phyloP scores from a whole-genome alignment of 2,888 invertebrate species.

The Oxytorus armatus region DNA sequence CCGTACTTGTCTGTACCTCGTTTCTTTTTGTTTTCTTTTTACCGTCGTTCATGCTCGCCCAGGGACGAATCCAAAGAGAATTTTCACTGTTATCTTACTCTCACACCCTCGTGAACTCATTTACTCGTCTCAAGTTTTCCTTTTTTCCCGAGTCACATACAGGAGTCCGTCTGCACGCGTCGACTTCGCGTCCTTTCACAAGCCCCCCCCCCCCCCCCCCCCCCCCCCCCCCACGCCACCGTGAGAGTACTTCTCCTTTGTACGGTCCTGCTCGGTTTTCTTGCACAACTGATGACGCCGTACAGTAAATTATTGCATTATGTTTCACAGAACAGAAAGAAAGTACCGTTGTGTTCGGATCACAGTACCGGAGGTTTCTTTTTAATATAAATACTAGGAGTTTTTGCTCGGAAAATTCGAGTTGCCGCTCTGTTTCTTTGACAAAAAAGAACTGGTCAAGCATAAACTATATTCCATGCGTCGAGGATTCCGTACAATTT shows the following conservation, averaged over 20 bases:
- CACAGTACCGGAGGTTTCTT: conserved; percentile 15
- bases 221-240: too few relatives aligned
- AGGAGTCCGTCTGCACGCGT: conserved; percentile 36
- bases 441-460: background rate
- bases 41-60: conserved; percentile 31
- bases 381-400: background rate
- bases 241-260: conserved; percentile 14
- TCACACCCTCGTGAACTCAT: conserved; percentile 17
- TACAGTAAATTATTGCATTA: conserved; percentile 69
- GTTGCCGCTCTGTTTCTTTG: background rate
- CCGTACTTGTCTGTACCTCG: conserved; percentile 8
- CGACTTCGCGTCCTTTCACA: conserved; percentile 26
- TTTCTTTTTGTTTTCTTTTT: conserved; percentile 61
- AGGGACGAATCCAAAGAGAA: conserved; percentile 55
- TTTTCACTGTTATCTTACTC: conserved; percentile 50
- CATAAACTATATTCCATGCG: background rate
- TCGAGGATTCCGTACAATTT: too few relatives aligned
- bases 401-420: background rate
- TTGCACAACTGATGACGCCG: background rate
- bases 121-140: conserved; percentile 42
- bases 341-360: conserved; percentile 13
- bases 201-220: too few relatives aligned
- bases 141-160: conserved; percentile 40
- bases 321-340: conserved; percentile 51
- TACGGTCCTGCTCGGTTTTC: conserved; percentile 8